Conservation (phyloP, 2,888 invertebrate genomes). For the Rugalucina vietnamica region DNA sequence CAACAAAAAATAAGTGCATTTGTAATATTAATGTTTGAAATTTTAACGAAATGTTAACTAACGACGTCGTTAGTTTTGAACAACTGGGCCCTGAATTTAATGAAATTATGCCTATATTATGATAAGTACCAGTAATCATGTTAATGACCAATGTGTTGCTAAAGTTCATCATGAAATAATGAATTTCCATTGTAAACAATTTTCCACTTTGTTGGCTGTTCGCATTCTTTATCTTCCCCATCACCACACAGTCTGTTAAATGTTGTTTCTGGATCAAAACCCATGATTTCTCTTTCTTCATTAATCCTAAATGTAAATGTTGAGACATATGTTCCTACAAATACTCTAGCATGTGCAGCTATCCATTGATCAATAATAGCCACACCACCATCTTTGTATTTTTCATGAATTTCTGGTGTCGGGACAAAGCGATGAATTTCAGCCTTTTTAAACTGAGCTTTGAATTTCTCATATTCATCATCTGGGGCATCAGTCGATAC, state of each 20-base stretch:
- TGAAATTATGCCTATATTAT: too few relatives aligned
- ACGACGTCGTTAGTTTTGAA: too few relatives aligned
- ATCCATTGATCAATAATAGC: conserved; percentile 98
- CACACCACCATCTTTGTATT: conserved; percentile 91
- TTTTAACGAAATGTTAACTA: too few relatives aligned
- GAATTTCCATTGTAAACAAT: too few relatives aligned
- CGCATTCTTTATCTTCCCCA: conserved; percentile 87
- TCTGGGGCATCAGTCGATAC: conserved; percentile 93
- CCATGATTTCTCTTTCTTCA: conserved; percentile 98
- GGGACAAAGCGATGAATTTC: conserved; percentile 77
- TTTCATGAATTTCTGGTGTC: conserved; percentile 68
- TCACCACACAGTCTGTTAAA: conserved; percentile 93
- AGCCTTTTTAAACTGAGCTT: conserved; percentile 83
- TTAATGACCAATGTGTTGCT: too few relatives aligned
- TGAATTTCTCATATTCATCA: conserved; percentile 84
- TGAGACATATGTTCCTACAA: conserved; percentile 96
- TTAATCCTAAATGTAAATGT: conserved; percentile 98
- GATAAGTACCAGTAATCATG: too few relatives aligned
- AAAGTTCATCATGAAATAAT: too few relatives aligned
- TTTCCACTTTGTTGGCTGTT: conserved; percentile 90
- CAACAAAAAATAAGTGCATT: too few relatives aligned
- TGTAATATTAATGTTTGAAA: too few relatives aligned
- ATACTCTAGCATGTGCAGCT: conserved; percentile 93
- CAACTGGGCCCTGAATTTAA: too few relatives aligned
- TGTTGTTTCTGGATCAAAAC: conserved; percentile 91